A percentile compares a stretch with the other conserved stretches of the same genome.
These are phyloP conservation scores for Tragelaphus strepsiceros DNA, from an alignment of 2,113 vertebrate species.

Conservation along the genomic window DNA sequence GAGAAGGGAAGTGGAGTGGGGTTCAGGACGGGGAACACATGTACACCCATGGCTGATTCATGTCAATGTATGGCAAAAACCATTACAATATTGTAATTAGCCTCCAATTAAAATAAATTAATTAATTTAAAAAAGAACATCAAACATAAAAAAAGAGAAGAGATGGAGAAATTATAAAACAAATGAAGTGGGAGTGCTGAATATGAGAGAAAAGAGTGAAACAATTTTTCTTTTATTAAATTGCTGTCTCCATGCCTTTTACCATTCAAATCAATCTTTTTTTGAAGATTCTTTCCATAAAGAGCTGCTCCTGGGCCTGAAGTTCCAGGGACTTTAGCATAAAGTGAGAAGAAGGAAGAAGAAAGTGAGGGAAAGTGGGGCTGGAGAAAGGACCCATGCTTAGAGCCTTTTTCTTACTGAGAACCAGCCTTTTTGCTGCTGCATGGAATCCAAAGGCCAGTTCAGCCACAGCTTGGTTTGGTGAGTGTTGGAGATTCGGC, in stretches of 20 bases:
- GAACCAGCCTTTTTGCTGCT: not conserved
- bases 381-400: not conserved
- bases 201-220: not conserved
- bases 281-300: not conserved
- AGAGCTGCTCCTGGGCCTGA: not conserved
- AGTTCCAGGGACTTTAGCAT: not conserved
- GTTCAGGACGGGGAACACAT: not conserved
- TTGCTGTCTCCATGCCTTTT: not conserved
- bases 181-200: not conserved
- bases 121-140: not conserved
- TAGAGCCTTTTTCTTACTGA: not conserved
- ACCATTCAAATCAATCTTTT: not conserved
- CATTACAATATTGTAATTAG: not conserved
- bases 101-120: not conserved
- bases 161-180: not conserved
- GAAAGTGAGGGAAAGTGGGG: not conserved
- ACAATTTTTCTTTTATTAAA: not conserved
- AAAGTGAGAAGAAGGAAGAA: not conserved
- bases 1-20: not conserved
- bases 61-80: not conserved
- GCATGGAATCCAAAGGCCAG: not conserved
- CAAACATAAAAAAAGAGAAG: not conserved
- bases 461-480: not conserved
- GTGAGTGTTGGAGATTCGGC: not conserved
- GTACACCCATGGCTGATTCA: not conserved